Conservation (phyloP, 2,113 vertebrate species). For the Hyperopisus bebe region DNA sequence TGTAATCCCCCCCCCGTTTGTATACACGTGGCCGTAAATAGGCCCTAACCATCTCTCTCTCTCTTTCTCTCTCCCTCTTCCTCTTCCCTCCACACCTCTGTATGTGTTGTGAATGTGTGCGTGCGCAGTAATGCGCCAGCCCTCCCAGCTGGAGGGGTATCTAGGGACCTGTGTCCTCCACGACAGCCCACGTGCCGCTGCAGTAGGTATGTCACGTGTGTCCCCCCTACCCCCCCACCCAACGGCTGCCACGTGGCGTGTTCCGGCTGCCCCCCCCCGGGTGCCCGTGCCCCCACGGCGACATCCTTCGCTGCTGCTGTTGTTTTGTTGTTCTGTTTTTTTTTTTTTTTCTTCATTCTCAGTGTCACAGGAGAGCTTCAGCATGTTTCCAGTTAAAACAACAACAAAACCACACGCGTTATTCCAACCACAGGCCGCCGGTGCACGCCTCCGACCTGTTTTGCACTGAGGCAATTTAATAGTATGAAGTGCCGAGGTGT, state of each 20-base stretch:
- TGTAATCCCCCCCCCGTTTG: background rate
- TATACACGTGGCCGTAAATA: background rate
- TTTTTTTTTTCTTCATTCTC: background rate
- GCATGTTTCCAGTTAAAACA: background rate
- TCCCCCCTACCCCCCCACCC: background rate
- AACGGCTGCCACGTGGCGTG: background rate
- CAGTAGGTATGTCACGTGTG: conserved; percentile 63
- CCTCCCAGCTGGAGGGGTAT: conserved; percentile 73
- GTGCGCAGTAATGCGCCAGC: conserved; percentile 64
- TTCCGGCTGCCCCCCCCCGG: conserved; percentile 32
- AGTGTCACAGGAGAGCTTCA: conserved; percentile 7
- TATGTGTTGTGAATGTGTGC: background rate
- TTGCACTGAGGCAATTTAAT: background rate
- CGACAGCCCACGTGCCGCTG: conserved; percentile 67
- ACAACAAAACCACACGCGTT: background rate
- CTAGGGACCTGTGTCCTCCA: conserved; percentile 71
- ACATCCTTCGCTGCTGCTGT: background rate
- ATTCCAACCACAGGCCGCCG: background rate
- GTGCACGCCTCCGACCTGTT: background rate
- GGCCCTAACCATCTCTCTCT: background rate
- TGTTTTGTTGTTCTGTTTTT: background rate
- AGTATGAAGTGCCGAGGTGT: background rate
- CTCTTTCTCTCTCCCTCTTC: conserved; percentile 12
- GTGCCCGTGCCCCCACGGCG: conserved; percentile 25
- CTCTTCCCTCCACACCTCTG: background rate